These are phyloP conservation scores for Fragum whitleyi DNA, from an alignment of 2,888 invertebrate species.

Conservation along the genomic window DNA sequence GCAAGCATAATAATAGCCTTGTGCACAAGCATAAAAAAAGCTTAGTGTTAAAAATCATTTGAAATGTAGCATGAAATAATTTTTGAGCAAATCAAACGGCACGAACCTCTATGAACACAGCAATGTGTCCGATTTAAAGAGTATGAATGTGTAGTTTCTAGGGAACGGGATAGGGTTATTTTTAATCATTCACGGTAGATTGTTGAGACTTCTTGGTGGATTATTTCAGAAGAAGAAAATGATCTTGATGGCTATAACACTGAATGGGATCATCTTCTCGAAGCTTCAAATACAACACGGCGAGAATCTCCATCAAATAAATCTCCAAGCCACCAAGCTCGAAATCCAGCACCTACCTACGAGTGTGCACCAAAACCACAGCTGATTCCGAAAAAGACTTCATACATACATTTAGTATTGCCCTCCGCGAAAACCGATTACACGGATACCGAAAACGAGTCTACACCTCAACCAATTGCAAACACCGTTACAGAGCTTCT, in stretches of 20 bases:
- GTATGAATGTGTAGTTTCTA: too few species aligned
- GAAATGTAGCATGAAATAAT: too few species aligned
- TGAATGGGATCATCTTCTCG: conserved; percentile 69
- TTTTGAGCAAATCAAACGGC: too few species aligned
- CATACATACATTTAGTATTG: conserved; percentile 50
- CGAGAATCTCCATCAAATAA: not conserved
- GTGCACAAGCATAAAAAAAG: too few species aligned
- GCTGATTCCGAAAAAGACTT: conserved; percentile 45
- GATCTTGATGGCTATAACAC: conserved; percentile 68
- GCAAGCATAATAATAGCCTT: too few species aligned
- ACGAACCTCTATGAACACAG: too few species aligned
- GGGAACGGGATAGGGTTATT: too few species aligned
- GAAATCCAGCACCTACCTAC: conserved; percentile 4
- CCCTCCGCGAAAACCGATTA: conserved; percentile 40
- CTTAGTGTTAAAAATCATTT: too few species aligned
- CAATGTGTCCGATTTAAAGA: too few species aligned
- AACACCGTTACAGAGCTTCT: conserved; percentile 27
- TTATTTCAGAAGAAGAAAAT: conserved; percentile 53
- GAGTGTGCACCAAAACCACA: not conserved
- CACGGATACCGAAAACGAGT: conserved; percentile 11
- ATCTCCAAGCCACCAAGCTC: not conserved
- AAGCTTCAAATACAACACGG: conserved; percentile 21
- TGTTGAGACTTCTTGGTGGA: too few species aligned
- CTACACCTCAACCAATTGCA: conserved; percentile 26
- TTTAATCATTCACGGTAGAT: too few species aligned